A percentile compares a stretch with the other conserved stretches of the same genome.
Evolutionary conservation across 2,113 vertebrate species (phyloP).

Genomic region (Tachuris rubrigastra): DNA sequence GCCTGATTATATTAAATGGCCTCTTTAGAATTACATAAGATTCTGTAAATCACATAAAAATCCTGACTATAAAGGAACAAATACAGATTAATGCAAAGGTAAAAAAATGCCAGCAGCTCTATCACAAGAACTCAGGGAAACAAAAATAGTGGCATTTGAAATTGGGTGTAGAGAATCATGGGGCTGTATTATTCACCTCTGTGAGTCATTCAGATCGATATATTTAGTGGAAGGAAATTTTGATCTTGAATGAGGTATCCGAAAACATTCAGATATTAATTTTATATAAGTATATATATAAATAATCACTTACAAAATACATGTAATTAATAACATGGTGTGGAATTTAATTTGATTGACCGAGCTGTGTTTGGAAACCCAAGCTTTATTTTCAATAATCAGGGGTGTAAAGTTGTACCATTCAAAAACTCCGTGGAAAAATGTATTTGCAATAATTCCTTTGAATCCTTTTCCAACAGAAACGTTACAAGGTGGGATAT

Average conservation of each 20-base stretch:
- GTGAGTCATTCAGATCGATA: background rate
- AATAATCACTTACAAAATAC: background rate
- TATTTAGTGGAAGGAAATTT: background rate
- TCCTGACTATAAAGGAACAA: background rate
- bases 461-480: slow-evolving; percentile 70
- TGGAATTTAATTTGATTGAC: background rate
- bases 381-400: background rate
- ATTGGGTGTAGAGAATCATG: background rate
- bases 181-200: background rate
- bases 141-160: background rate
- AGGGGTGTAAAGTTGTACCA: background rate
- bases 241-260: background rate
- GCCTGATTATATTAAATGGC: background rate
- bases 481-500: slow-evolving; percentile 82
- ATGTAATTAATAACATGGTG: background rate
- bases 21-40: background rate
- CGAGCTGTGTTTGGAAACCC: background rate
- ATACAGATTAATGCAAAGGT: background rate
- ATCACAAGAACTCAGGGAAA: background rate
- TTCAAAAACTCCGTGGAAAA: background rate
- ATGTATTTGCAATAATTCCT: background rate
- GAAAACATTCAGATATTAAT: background rate
- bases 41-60: background rate
- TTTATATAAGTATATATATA: too few relatives aligned
- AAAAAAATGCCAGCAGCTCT: background rate